Evolutionary conservation across 2,797 vertebrate species (phyloP).

Genomic region (Erithacus rubecula): DNA sequence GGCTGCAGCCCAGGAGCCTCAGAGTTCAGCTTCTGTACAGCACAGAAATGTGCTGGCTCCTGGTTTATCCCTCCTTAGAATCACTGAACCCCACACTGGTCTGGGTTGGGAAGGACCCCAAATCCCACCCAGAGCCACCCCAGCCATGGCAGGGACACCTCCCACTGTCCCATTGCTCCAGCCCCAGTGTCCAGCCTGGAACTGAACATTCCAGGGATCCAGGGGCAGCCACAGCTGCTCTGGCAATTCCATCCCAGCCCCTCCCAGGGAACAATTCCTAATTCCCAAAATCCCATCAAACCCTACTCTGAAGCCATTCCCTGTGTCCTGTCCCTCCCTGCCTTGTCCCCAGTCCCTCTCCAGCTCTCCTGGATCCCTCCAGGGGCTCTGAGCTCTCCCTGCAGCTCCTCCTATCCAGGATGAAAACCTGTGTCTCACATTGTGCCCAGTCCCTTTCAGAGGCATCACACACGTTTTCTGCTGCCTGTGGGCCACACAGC

Average conservation of each 20-base stretch:
- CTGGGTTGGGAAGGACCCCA: rapidly evolving
- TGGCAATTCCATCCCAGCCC: not conserved
- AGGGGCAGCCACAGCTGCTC: not conserved
- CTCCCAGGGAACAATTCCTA: not conserved
- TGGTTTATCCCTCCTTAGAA: not conserved
- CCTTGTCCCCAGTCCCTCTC: not conserved
- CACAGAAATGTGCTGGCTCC: not conserved
- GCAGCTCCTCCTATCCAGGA: not conserved
- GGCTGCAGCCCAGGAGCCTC: not conserved
- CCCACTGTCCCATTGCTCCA: not conserved
- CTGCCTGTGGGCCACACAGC: not conserved
- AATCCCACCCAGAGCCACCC: rapidly evolving
- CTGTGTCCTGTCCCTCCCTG: rapidly evolving
- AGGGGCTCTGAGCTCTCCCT: not conserved
- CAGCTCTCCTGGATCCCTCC: not conserved
- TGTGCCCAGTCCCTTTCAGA: not conserved
- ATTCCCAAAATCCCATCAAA: rapidly evolving
- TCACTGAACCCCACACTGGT: not conserved
- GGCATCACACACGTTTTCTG: not conserved
- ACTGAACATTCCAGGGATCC: not conserved
- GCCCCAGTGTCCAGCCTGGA: not conserved
- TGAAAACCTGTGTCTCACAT: not conserved
- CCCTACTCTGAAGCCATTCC: not conserved
- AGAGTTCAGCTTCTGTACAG: not conserved
- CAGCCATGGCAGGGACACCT: not conserved